Conservation (phyloP, 2,113 vertebrate species). For the Corythaixoides concolor region DNA sequence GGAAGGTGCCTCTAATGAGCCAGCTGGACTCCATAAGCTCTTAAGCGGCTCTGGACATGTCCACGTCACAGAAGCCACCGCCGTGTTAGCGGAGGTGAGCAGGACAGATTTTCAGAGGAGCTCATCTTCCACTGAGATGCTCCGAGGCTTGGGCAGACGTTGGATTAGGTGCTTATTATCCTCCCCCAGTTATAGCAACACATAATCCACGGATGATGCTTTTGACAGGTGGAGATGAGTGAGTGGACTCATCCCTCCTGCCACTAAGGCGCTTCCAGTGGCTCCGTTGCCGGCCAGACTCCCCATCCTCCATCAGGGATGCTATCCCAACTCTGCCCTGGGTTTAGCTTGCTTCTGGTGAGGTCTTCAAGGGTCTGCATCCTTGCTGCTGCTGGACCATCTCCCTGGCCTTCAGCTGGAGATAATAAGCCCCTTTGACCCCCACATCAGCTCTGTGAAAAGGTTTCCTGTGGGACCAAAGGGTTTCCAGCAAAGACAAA, state of each 20-base stretch:
- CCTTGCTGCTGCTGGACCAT: background rate
- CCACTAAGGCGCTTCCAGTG: background rate
- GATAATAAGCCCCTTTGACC: rapidly evolving
- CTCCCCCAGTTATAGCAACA: slow-evolving; percentile 22
- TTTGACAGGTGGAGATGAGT: slow-evolving; percentile 51
- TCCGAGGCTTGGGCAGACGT: background rate
- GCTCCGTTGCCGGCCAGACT: rapidly evolving
- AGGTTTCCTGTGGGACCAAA: background rate
- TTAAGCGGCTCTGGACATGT: slow-evolving; percentile 25
- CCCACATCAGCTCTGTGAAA: background rate
- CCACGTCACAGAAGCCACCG: background rate
- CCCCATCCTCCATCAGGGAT: rapidly evolving
- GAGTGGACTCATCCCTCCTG: background rate
- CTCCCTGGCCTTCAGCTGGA: background rate
- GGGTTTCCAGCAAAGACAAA: background rate
- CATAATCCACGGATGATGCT: slow-evolving; percentile 56
- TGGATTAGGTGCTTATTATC: slow-evolving; percentile 48
- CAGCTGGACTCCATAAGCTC: slow-evolving; percentile 35
- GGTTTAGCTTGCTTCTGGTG: background rate
- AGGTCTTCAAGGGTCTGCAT: background rate
- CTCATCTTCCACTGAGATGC: background rate
- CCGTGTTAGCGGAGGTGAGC: background rate
- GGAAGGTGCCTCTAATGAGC: background rate
- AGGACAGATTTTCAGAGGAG: slow-evolving; percentile 50
- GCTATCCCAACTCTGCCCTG: background rate